phyloP scores from a whole-genome alignment of 2,113 vertebrate species.

The Tenrec ecaudatus region DNA sequence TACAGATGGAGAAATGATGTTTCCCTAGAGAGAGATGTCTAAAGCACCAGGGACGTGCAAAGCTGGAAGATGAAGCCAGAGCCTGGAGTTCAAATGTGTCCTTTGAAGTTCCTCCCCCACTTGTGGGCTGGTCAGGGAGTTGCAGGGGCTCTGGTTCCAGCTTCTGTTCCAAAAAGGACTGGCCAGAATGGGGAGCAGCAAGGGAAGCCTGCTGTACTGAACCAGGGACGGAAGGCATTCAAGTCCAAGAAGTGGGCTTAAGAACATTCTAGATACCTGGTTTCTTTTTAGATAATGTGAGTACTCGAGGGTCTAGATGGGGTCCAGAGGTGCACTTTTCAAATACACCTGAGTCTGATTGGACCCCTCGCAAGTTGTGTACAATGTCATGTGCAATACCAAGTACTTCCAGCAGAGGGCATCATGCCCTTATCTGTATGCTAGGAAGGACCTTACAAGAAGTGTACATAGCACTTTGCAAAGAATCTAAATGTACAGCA shows the following conservation, averaged over 20 bases:
- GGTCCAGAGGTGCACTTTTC: not conserved
- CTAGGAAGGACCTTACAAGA: not conserved
- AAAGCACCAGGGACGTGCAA: not conserved
- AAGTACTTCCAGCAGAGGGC: conserved; percentile 60
- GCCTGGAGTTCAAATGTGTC: not conserved
- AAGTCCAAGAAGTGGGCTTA: not conserved
- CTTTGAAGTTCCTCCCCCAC: not conserved
- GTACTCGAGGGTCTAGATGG: not conserved
- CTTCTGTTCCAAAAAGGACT: not conserved
- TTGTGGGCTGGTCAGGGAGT: not conserved
- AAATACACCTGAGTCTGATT: not conserved
- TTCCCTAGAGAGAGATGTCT: not conserved
- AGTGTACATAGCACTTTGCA: not conserved
- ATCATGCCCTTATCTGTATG: not conserved
- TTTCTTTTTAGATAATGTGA: not conserved
- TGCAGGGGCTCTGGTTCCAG: not conserved
- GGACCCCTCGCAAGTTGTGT: rapidly evolving
- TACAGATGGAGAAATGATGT: not conserved
- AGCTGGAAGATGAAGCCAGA: not conserved
- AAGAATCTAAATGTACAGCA: not conserved
- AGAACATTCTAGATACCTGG: not conserved
- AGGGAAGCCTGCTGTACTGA: not conserved
- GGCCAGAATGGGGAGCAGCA: not conserved
- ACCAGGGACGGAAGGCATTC: not conserved
- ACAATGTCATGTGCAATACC: not conserved